A percentile compares a stretch with the other conserved stretches of the same genome.
Conservation (phyloP, 2,888 invertebrate genomes). For the Hetaerina titia region DNA sequence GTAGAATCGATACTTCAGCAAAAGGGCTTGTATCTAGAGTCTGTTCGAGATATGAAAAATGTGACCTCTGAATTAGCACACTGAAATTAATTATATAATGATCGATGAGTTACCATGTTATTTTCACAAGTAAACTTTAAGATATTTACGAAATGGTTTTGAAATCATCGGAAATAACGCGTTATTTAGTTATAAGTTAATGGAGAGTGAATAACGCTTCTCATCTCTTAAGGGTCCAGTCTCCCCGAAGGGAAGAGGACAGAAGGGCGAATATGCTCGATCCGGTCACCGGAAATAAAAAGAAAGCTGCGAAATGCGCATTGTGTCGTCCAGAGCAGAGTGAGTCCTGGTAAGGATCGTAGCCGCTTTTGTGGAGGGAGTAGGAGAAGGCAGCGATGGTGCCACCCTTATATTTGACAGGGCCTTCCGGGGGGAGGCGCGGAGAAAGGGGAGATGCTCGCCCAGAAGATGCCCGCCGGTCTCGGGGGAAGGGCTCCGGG, state of each 20-base stretch:
- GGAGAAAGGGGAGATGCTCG: neutral
- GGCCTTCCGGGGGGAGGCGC: no score
- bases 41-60: no score
- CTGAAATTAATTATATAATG: no score
- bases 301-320: neutral
- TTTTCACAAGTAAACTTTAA: no score
- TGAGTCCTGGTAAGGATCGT: neutral
- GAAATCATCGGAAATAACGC: no score
- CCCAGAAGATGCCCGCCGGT: neutral
- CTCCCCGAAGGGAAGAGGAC: neutral
- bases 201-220: neutral
- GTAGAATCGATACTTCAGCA: no score
- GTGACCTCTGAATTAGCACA: no score
- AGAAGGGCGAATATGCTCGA: neutral
- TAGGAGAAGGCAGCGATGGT: neutral
- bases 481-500: neutral
- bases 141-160: no score
- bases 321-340: neutral
- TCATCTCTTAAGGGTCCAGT: neutral
- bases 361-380: neutral
- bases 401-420: no score
- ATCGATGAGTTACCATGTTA: no score
- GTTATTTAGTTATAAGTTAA: neutral
- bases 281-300: neutral
- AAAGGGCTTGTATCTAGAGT: no score